Percentiles rank a stretch among this genome's conserved stretches.
These are phyloP conservation scores for Leptothorax acervorum DNA, from an alignment of 2,888 invertebrate species.

Conservation along the genomic window DNA sequence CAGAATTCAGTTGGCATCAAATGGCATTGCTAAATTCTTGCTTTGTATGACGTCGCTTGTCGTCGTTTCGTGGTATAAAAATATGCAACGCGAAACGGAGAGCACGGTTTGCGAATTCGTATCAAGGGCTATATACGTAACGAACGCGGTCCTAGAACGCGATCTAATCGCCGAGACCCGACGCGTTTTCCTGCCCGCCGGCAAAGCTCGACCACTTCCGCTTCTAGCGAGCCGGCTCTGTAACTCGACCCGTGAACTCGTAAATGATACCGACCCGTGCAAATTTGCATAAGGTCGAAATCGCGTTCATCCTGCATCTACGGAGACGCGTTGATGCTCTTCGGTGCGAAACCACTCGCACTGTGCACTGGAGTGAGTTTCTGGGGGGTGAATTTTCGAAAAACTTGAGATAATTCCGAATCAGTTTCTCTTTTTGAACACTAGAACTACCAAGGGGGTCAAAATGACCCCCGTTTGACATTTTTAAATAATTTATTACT, in stretches of 20 bases:
- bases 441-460: too few relatives aligned
- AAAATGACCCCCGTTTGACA: too few relatives aligned
- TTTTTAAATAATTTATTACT: too few relatives aligned
- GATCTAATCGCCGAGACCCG: slow-evolving; percentile 64
- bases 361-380: background rate
- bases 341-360: background rate
- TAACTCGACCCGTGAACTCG: slow-evolving; percentile 38
- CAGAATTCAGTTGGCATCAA: background rate
- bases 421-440: too few relatives aligned
- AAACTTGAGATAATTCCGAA: background rate
- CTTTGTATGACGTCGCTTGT: background rate
- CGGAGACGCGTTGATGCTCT: background rate
- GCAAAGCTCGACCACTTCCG: slow-evolving; percentile 68
- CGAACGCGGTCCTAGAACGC: slow-evolving; percentile 45
- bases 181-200: slow-evolving; percentile 67
- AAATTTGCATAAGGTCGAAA: slow-evolving; percentile 62
- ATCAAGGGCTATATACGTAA: slow-evolving; percentile 30
- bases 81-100: background rate
- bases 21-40: background rate
- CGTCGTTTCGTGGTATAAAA: background rate
- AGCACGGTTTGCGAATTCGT: slow-evolving; percentile 1
- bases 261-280: slow-evolving; percentile 29
- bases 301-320: slow-evolving; percentile 55
- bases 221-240: slow-evolving; percentile 27
- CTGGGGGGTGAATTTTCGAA: background rate